Conservation (phyloP, 2,113 vertebrate genomes). For the Aspidoscelis tigris region DNA sequence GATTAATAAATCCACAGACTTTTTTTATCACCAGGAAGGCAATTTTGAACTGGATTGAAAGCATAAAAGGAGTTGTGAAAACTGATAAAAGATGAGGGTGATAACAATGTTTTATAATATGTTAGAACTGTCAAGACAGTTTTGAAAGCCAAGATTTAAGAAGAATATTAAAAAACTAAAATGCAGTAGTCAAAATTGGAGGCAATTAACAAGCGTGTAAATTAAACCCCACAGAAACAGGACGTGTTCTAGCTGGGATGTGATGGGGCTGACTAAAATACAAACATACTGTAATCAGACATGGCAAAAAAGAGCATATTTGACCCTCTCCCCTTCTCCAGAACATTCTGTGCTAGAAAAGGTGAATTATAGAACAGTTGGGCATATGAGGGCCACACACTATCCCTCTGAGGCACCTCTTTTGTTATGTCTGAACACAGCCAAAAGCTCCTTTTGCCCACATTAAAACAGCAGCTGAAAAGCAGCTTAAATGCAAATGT, state of each 20-base stretch:
- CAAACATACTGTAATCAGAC: no score
- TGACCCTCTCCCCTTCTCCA: no score
- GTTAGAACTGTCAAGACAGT: constrained; percentile 52
- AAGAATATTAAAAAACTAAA: constrained; percentile 52
- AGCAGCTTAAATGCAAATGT: no score
- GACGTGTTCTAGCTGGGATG: constrained; percentile 43
- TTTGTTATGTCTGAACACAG: no score
- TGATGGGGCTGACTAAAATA: neutral
- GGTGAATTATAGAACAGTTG: neutral
- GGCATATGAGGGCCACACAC: constrained; percentile 4
- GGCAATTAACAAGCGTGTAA: constrained; percentile 48
- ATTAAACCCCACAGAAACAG: constrained; percentile 46
- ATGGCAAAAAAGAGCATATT: no score
- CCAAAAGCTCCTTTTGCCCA: no score
- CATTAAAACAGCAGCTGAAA: no score
- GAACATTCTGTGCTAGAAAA: constrained; percentile 28
- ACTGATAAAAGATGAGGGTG: constrained; percentile 59
- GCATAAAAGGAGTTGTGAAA: constrained; percentile 59
- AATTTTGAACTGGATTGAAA: constrained; percentile 24
- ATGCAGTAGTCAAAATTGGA: constrained; percentile 34
- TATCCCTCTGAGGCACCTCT: no score
- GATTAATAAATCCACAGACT: constrained; percentile 46
- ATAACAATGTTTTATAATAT: constrained; percentile 48
- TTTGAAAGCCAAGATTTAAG: constrained; percentile 60
- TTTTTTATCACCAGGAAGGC: constrained; percentile 50